Percentiles rank a stretch among this genome's conserved stretches.
Evolutionary conservation across 1,140 invertebrate species (phyloP).

Genomic region (Pseudomyrmex gracilis): DNA sequence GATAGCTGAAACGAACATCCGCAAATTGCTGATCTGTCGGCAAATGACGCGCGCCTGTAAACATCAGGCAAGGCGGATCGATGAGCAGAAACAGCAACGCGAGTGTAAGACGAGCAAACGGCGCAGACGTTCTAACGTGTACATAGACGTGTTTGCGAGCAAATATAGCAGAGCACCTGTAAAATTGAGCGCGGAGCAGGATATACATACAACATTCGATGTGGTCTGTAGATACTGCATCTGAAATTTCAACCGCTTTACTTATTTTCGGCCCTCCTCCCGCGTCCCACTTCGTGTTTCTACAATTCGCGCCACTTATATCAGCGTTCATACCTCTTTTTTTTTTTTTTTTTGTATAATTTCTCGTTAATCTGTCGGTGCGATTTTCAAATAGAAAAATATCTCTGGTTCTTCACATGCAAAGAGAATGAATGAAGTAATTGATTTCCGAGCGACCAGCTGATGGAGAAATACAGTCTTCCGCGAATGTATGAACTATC

Average conservation of each 20-base stretch:
- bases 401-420: too few species aligned
- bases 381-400: too few species aligned
- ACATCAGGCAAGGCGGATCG: constrained; percentile 47
- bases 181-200: constrained; percentile 57
- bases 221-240: constrained; percentile 52
- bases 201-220: constrained; percentile 53
- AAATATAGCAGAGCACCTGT: constrained; percentile 56
- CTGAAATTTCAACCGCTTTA: constrained; percentile 54
- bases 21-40: constrained; percentile 58
- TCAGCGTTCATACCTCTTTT: too few species aligned
- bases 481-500: too few species aligned
- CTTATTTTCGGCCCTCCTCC: constrained; percentile 24
- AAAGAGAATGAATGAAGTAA: too few species aligned
- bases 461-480: too few species aligned
- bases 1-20: constrained; percentile 36
- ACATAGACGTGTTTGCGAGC: constrained; percentile 60
- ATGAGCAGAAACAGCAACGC: constrained; percentile 51
- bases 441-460: too few species aligned
- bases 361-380: too few species aligned
- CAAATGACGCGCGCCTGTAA: constrained; percentile 58
- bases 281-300: not conserved
- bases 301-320: too few species aligned
- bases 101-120: constrained; percentile 56
- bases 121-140: constrained; percentile 45
- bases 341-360: too few species aligned